Evolutionary conservation across 2,797 vertebrate genomes (phyloP), one percentile per base, ranked within the genome.

Genomic region (Falco biarmicus): DNA sequence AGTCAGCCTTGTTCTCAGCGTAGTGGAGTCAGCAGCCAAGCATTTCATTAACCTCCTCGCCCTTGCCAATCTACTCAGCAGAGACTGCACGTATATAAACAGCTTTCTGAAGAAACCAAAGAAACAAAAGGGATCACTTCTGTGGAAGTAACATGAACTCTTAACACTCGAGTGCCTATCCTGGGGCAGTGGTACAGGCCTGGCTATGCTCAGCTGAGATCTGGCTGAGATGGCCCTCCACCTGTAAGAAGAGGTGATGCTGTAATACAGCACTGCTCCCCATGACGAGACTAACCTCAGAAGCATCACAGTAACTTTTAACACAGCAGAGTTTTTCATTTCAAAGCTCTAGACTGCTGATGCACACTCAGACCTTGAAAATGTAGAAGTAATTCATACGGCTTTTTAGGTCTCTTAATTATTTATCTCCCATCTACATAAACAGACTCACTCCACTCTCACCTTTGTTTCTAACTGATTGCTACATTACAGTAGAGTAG

Each of bases 101-200:
- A 77, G 75, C 39, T 78, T 87, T 93, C 86, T 34, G 21, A 65
- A 76, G 64, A 57, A 84, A 53, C 57, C 7, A 19, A 29, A 39
- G 56, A 83, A 59, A 47, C 18, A 80, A 48, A 63, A 65, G n/a
- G 50, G 25, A 51, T 54, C 39, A 4, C 43, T 85, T 56, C 43
- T 63, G 56, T 1, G 2, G 63, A 73, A 94, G 8, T 7, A 48
- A 59, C 0, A 2, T 3, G 11, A 91, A 22, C n/a, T 34, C 50
- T 8, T 14, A 4, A 43, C 13, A 6, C 37, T 5, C 1, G 2
- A 57, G 39, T 1, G 0, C 0, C 1, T 4, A 56, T 65, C 39
- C 51, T 1, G 1, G 43, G 57, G 47, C 13, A 3, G 1, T 1
- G 24, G 25, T 25, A 34, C 1, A 0, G 2, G 39, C 39, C 53